These are phyloP conservation scores for Amorpha juglandis DNA, from an alignment of 2,888 invertebrate genomes.

Conservation along the genomic window DNA sequence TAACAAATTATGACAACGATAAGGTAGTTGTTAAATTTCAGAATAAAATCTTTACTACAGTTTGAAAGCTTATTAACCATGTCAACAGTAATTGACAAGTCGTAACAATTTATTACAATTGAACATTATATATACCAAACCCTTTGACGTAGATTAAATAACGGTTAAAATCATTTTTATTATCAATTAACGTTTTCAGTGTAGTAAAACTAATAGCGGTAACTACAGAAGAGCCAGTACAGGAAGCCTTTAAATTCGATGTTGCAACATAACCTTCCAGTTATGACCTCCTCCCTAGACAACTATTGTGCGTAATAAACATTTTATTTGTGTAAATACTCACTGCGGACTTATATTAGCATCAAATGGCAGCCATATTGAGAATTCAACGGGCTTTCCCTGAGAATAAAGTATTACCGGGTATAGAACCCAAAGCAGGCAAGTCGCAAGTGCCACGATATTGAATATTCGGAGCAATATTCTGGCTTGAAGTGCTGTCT, in stretches of 20 bases:
- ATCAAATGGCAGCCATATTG: conserved; percentile 66
- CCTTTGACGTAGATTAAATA: neutral
- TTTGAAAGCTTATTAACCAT: conserved; percentile 13
- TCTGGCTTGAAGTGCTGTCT: conserved; percentile 43
- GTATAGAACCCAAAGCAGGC: conserved; percentile 57
- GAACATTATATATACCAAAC: conserved; percentile 10
- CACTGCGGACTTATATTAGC: conserved; percentile 52
- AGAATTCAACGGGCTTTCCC: conserved; percentile 54
- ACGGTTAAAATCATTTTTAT: conserved; percentile 6
- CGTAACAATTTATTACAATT: conserved; percentile 22
- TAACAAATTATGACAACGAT: conserved; percentile 1
- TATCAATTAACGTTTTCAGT: neutral
- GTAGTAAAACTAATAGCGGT: conserved; percentile 2
- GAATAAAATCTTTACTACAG: conserved; percentile 12
- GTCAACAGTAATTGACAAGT: conserved; percentile 4
- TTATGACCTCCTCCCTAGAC: neutral
- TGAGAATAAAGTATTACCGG: conserved; percentile 53
- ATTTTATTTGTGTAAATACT: conserved; percentile 39
- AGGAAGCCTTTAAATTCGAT: conserved; percentile 4
- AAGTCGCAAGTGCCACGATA: conserved; percentile 49
- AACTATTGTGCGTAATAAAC: conserved; percentile 8
- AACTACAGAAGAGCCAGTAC: neutral
- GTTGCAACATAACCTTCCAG: neutral
- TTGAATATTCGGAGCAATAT: conserved; percentile 51
- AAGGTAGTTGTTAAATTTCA: conserved; percentile 14